phyloP scores from a whole-genome alignment of 2,797 vertebrate species.

The Leucoraja ocellata region DNA sequence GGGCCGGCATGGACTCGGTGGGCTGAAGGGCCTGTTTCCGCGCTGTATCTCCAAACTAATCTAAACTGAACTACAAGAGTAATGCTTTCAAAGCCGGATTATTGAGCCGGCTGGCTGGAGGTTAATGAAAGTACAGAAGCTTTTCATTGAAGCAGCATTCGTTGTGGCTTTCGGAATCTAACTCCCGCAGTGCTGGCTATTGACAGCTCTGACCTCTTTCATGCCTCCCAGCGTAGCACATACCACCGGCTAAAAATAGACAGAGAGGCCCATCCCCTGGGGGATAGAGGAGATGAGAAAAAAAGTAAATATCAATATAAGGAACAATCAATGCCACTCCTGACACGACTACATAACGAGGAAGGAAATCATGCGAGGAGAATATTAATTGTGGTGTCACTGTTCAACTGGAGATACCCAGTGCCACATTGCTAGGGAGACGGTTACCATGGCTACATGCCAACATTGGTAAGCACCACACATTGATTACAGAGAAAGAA shows the following conservation, averaged over 20 bases:
- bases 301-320: slow-evolving; percentile 14
- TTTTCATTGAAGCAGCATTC: slow-evolving; percentile 43
- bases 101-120: slow-evolving; percentile 41
- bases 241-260: slow-evolving; percentile 53
- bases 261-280: slow-evolving; percentile 47
- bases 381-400: slow-evolving; percentile 48
- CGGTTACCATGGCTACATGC: slow-evolving; percentile 46
- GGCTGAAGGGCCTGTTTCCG: too few species aligned
- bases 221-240: slow-evolving; percentile 42
- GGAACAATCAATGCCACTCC: slow-evolving; percentile 48
- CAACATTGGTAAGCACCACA: not conserved
- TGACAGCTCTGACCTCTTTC: slow-evolving; percentile 49
- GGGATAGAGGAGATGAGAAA: slow-evolving; percentile 41
- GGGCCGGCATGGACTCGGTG: too few species aligned
- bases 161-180: slow-evolving; percentile 45
- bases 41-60: too few species aligned
- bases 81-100: slow-evolving; percentile 37
- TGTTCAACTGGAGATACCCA: slow-evolving; percentile 43
- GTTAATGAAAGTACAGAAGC: slow-evolving; percentile 43
- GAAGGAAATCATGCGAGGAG: slow-evolving; percentile 43
- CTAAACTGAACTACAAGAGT: not conserved
- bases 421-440: slow-evolving; percentile 38
- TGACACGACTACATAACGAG: slow-evolving; percentile 46
- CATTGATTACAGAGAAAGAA: not conserved
- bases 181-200: slow-evolving; percentile 48